Percentiles rank a stretch among this genome's conserved stretches.
phyloP scores from a whole-genome alignment of 2,113 vertebrate species.

The Sphyrna mokarran region DNA sequence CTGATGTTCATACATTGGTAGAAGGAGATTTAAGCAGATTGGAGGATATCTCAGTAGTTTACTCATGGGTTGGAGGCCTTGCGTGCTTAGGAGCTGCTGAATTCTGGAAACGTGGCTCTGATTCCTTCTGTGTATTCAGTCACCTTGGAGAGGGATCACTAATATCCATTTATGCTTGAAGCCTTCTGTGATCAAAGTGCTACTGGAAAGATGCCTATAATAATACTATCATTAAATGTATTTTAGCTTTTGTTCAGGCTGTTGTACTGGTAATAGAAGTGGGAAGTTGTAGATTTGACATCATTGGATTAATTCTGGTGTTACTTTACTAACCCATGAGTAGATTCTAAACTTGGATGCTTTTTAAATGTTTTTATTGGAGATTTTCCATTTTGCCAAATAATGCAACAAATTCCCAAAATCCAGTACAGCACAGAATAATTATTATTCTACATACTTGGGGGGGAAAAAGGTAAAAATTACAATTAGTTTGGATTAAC shows the following conservation, averaged over 20 bases:
- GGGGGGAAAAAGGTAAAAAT: too few species aligned
- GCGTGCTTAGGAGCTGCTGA: neutral
- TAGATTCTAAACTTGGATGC: neutral
- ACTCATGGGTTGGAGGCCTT: neutral
- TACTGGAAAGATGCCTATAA: neutral
- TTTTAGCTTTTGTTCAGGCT: neutral
- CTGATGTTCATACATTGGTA: neutral
- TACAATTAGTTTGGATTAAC: too few species aligned
- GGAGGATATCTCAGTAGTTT: neutral
- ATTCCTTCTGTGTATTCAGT: too few species aligned
- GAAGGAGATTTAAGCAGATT: neutral
- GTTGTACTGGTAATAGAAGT: neutral
- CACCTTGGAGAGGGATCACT: neutral
- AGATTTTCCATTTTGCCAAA: too few species aligned
- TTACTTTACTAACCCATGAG: neutral
- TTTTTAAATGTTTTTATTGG: neutral
- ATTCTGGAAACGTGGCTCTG: neutral
- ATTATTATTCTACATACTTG: too few species aligned
- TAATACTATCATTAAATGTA: neutral
- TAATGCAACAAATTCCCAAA: too few species aligned
- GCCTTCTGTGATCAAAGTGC: neutral
- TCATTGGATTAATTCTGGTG: neutral
- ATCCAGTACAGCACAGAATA: too few species aligned
- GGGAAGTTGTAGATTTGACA: neutral
- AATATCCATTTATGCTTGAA: neutral